Evolutionary conservation across 2,113 vertebrate genomes (phyloP).

Genomic region (Anhinga anhinga): DNA sequence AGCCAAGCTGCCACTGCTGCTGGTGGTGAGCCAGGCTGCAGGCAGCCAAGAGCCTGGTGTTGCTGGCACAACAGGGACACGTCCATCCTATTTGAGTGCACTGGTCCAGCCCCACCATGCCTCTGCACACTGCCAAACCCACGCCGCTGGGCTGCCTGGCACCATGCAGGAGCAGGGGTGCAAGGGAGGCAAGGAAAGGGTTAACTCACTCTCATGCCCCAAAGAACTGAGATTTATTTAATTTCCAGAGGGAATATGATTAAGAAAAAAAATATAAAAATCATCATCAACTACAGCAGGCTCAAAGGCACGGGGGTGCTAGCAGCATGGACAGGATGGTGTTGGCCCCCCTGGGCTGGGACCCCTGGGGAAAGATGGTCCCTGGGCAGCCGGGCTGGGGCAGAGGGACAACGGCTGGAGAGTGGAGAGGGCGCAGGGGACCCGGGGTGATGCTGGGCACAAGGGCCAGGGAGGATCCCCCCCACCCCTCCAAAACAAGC

Average conservation of each 20-base stretch:
- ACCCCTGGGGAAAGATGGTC: not conserved
- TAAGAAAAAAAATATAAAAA: not conserved
- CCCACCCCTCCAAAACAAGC: not conserved
- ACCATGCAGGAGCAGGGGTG: not conserved
- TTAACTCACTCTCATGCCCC: not conserved
- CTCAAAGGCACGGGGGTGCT: not conserved
- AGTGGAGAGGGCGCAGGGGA: not conserved
- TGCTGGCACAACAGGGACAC: not conserved
- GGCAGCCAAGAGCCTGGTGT: not conserved
- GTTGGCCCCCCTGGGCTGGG: not conserved
- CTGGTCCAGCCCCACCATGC: not conserved
- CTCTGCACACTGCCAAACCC: not conserved
- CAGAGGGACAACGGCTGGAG: accelerated
- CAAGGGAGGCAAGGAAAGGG: not conserved
- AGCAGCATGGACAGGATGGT: not conserved
- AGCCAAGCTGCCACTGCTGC: not conserved
- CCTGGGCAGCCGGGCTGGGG: not conserved
- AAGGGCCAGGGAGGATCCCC: not conserved
- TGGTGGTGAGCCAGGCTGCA: not conserved
- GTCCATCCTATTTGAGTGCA: not conserved
- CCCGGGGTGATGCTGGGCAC: not conserved
- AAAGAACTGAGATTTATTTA: conserved; percentile 49
- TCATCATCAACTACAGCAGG: conserved; percentile 41
- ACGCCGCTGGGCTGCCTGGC: not conserved
- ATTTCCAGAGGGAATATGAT: conserved; percentile 25